Evolutionary conservation across 1,140 invertebrate genomes (phyloP), one percentile per base, ranked within the genome.

Genomic region (Uloborus diversus): DNA sequence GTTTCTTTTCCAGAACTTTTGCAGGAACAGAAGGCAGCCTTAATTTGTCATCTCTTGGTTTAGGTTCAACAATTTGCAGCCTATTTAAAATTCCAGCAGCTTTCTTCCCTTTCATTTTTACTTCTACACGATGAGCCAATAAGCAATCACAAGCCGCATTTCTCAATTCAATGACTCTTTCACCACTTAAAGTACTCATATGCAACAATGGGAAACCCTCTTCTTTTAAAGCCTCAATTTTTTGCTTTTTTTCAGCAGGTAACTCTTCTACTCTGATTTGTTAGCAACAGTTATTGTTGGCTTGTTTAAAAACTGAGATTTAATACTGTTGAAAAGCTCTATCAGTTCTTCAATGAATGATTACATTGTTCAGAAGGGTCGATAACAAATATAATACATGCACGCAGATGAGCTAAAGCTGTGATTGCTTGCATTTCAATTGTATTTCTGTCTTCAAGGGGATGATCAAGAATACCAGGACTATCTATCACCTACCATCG

Each of bases 391-490:
- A 99, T 86, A 25, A 99, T 92, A 79, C 94, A 95, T 13, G 98
- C 95, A 79, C 97, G 88, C 30, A 99, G 88, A 90, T 99, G 98
- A 7, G 97, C 98, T 27, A 99, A 88, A 3, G 98, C 98, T 4
- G 98, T 99, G 53, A 99, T 96, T 2, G 98, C 97, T 86, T 99
- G 98, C 97, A 99, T 99, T 90, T 99, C 98, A 85, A 99, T 99
- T 4, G 98, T 96, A 86, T 99, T 99, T 70, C 90, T 85, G 23
- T 99, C 94, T 86, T 99, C 98, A 20, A 99, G 87, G 0, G 97
- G 92, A 87, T 99, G 97, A 89, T 99, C 98, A 35, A 99, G 88
- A 84, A 99, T 98, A 83, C 98, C 98, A 23, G 98, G 98, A 5
- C 98, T 99, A 86, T 99, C 98, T 73, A 99, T 94, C 0, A 99